Evolutionary conservation across 2,888 invertebrate genomes (phyloP), one percentile per base, ranked within the genome.

Genomic region (Tinea semifulvella): DNA sequence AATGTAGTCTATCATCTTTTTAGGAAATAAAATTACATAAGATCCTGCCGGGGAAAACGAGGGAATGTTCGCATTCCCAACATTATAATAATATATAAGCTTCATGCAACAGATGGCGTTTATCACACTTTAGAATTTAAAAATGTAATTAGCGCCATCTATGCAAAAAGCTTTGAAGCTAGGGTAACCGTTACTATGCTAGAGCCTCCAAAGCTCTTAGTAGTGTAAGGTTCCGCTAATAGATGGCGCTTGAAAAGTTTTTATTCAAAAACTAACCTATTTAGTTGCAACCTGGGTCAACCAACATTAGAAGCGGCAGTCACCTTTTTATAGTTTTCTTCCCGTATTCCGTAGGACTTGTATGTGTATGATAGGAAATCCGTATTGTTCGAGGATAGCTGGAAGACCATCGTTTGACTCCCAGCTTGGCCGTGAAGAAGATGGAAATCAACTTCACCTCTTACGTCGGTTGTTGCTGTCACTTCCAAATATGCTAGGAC

Each of bases 301-400:
- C n/a, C n/a, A 25, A 25, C 38, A 38, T 40, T 40, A 19, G 45
- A 19, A 19, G 26, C 44, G 2, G 35, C 52, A 17, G 55, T 73
- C 66, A 79, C 79, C 77, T 80, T 79, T 66, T 65, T 65, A 49
- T 75, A 80, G 42, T 77, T 66, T 13, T 68, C 69, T 26, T 75
- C 79, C 43, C 57, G 54, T 40, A 80, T 72, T 7, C 79, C 79
- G 47, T 75, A 77, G 0, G 68, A 61, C 44, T 71, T 47, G 54
- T 74, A 80, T 26, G 61, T 61, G 61, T 66, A 80, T 0, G 65
- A 52, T 5, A 80, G 57, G 58, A 76, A 80, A 53, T 80, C 79
- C 1, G 65, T 65, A 17, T 68, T 60, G 53, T 77, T 80, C 50
- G 79, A 72, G 13, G 70, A 58, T 50, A 79, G 61, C 42, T 73